phyloP scores from a whole-genome alignment of 2,113 vertebrate species.

The Chaenogobius annularis region DNA sequence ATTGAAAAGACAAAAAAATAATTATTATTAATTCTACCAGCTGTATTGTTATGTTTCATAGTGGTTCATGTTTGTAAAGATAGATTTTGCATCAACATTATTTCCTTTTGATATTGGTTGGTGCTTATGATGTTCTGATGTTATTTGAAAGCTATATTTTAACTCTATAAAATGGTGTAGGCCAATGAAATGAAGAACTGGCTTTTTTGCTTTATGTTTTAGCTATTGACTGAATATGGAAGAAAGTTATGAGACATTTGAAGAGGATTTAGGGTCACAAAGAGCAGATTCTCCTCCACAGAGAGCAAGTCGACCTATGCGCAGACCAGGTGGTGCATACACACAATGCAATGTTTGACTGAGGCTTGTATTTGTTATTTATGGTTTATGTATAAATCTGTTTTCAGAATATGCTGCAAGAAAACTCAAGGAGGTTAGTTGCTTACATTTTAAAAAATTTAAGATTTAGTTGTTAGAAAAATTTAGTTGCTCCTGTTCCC shows the following conservation, averaged over 20 bases:
- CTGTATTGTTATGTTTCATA: too few species aligned
- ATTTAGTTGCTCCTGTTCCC: neutral
- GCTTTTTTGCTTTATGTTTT: neutral
- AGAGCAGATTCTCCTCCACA: conserved; percentile 61
- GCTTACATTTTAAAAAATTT: neutral
- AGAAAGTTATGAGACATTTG: conserved; percentile 80
- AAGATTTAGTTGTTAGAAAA: neutral
- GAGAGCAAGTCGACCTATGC: conserved; percentile 64
- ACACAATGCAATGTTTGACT: neutral
- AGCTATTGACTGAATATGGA: conserved; percentile 65
- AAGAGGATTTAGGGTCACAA: conserved; percentile 71
- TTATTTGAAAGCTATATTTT: neutral
- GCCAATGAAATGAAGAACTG: neutral
- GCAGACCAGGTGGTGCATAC: conserved; percentile 62
- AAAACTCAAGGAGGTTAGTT: conserved; percentile 71
- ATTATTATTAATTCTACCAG: too few species aligned
- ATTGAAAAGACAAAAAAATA: too few species aligned
- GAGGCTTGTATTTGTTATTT: conserved; percentile 4
- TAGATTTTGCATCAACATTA: too few species aligned
- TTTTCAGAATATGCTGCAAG: conserved; percentile 67
- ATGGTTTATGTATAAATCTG: conserved; percentile 36
- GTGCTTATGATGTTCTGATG: neutral
- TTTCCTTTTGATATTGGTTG: neutral
- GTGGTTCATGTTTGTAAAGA: too few species aligned
- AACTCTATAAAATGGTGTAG: neutral